Evolutionary conservation across 2,113 vertebrate species (phyloP).

Genomic region (Cryptotis parvus): DNA sequence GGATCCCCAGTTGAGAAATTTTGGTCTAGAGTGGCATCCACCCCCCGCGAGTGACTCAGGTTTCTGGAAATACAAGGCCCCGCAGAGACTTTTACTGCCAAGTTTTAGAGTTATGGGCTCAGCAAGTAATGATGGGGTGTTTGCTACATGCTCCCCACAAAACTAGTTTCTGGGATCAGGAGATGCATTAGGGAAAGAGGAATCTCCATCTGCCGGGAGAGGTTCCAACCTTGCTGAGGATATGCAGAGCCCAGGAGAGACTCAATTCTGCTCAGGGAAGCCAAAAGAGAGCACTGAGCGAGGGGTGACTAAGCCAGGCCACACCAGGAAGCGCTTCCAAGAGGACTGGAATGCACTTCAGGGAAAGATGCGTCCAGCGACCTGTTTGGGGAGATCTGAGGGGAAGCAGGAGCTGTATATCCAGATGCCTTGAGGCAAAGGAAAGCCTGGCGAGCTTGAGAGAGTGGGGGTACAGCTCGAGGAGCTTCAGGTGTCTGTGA

Average conservation of each 20-base stretch:
- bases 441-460: neutral
- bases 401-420: neutral
- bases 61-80: neutral
- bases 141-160: no score
- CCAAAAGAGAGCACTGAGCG: neutral
- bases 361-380: no score
- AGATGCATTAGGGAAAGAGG: neutral
- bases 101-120: neutral
- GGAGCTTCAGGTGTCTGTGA: neutral
- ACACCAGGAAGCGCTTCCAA: neutral
- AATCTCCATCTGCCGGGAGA: neutral
- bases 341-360: neutral
- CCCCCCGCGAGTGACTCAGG: no score
- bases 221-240: no score
- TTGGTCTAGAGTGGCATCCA: neutral
- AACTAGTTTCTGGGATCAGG: neutral
- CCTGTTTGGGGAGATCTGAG: rapidly evolving
- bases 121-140: neutral
- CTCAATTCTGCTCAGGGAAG: neutral
- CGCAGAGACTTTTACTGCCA: neutral
- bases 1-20: no score
- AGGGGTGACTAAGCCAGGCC: neutral
- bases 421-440: neutral
- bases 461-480: rapidly evolving
- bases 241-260: no score